phyloP scores from a whole-genome alignment of 2,113 vertebrate genomes.

The Trogon melanurus region DNA sequence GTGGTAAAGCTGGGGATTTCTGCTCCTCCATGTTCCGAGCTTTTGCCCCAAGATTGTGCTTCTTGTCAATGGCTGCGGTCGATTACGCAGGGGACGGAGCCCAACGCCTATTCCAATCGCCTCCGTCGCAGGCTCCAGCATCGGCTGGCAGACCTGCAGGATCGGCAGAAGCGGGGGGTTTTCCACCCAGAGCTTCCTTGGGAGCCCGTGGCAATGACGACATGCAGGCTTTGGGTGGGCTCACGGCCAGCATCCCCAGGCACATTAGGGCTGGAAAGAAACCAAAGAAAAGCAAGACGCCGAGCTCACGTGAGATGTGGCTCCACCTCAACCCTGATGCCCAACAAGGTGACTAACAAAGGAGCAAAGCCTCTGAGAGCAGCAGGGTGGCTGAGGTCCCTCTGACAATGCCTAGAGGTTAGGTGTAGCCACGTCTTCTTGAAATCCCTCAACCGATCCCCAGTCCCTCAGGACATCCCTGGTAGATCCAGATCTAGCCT shows the following conservation, averaged over 20 bases:
- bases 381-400: neutral
- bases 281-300: neutral
- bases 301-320: neutral
- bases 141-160: neutral
- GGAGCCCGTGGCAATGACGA: rapidly evolving
- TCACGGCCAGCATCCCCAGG: neutral
- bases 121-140: rapidly evolving
- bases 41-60: neutral
- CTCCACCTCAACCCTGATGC: neutral
- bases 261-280: neutral
- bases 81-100: neutral
- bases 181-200: constrained; percentile 46
- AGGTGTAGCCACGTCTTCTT: neutral
- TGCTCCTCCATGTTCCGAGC: neutral
- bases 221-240: constrained; percentile 15
- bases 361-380: neutral
- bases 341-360: neutral
- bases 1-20: neutral
- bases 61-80: neutral
- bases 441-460: neutral
- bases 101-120: neutral
- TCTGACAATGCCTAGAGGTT: neutral
- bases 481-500: neutral
- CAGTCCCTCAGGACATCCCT: neutral
- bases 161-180: neutral